phyloP scores from a whole-genome alignment of 2,113 vertebrate genomes.

The Sebastes schlegelii region DNA sequence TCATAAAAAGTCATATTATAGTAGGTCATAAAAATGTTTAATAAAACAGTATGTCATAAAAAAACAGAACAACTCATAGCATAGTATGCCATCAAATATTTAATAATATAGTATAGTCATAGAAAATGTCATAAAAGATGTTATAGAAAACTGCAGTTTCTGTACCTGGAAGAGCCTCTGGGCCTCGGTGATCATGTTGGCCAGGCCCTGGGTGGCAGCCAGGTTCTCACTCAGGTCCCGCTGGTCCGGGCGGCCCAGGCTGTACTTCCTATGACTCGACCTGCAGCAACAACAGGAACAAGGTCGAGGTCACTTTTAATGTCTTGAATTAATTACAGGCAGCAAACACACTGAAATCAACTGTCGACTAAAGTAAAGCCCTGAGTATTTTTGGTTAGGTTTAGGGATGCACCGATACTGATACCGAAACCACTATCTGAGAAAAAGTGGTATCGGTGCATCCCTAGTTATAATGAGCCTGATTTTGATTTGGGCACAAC shows the following conservation, averaged over 20 bases:
- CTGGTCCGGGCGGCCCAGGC: slow-evolving; percentile 89
- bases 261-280: slow-evolving; percentile 87
- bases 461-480: neutral
- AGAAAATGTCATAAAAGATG: neutral
- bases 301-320: neutral
- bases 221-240: slow-evolving; percentile 90
- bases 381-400: neutral
- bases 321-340: neutral
- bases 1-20: no score
- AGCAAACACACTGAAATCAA: neutral
- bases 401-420: no score
- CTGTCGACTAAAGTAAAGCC: neutral
- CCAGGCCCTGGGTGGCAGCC: slow-evolving; percentile 90
- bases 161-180: slow-evolving; percentile 88
- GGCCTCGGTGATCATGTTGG: slow-evolving; percentile 88
- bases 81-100: no score
- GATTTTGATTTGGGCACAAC: neutral
- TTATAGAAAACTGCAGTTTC: neutral
- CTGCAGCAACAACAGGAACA: slow-evolving; percentile 62
- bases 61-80: neutral
- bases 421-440: no score
- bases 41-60: neutral
- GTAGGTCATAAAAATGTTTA: neutral
- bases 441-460: no score
- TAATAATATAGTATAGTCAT: no score